Evolutionary conservation across 2,797 vertebrate species (phyloP), one percentile per base, ranked within the genome.

Genomic region (Amblyopsis hoosieri): DNA sequence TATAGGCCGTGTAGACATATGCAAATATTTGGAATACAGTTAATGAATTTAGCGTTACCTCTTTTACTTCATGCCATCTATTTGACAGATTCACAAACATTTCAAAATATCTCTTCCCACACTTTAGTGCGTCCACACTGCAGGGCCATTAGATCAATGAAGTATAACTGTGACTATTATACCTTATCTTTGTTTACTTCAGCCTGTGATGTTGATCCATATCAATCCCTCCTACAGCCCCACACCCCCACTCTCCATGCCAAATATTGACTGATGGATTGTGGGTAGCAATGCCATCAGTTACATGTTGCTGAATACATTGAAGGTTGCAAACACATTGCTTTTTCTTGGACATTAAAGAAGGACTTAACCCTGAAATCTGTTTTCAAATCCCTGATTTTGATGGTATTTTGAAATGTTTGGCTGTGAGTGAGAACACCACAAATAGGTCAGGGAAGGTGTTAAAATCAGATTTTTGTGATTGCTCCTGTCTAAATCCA

Each of bases 121-220:
- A 57, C 31, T 4, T 66, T 74, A 73, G 62, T 76, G 70, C 58
- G 77, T 69, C 53, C 17, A 68, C 60, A 64, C 19, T 14, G 62
- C 64, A 64, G 57, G 47, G 65, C 60, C 61, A 77, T 81, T 57
- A 69, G 62, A 73, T 74, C 60, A 12, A 46, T 57, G 57, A 74
- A 70, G 65, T 71, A 62, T 65, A 75, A 69, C 78, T 63, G 61
- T 70, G 57, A 73, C 65, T 69, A 54, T 77, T 76, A 69, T 29
- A 60, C 71, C 69, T 72, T 80, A 78, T 72, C 66, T 84, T 74
- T 83, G 83, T 81, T 85, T 80, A 76, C 69, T 70, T 70, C 71
- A 66, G 64, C 74, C 60, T 60, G 69, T 61, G 54, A 78, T 55
- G 76, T 78, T 83, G 81, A 84, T 78, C 74, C 65, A 62, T 72